Conservation (phyloP, 2,113 vertebrate species). For the Raja brachyura region DNA sequence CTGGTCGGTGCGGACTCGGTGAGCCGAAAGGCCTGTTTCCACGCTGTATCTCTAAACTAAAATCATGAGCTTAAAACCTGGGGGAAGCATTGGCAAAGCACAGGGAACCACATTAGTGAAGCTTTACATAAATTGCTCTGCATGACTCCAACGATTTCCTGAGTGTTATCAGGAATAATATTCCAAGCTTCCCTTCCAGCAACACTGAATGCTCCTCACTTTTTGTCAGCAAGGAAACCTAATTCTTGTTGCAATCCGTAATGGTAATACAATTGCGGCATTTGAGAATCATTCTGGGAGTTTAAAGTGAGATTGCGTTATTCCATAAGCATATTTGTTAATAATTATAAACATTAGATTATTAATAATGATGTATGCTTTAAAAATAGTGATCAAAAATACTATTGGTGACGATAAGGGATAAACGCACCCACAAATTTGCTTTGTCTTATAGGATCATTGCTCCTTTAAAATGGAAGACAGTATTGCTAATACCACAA, state of each 20-base stretch:
- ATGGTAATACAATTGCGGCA: too few species aligned
- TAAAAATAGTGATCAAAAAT: too few species aligned
- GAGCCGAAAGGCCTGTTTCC: too few species aligned
- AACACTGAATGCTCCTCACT: neutral
- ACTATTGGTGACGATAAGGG: too few species aligned
- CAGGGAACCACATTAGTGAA: neutral
- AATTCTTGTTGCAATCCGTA: too few species aligned
- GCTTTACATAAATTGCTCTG: neutral
- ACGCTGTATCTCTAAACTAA: too few species aligned
- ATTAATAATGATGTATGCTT: neutral
- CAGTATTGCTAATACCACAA: neutral
- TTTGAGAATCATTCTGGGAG: neutral
- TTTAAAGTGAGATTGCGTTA: neutral
- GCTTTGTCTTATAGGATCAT: neutral
- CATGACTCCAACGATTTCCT: neutral
- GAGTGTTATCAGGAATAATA: neutral
- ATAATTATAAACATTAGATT: neutral
- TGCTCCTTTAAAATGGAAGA: neutral
- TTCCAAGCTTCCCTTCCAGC: neutral
- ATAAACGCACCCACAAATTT: neutral
- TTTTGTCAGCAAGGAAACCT: neutral
- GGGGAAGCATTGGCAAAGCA: neutral
- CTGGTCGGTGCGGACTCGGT: too few species aligned
- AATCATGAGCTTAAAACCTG: neutral
- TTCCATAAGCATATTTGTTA: neutral